These are phyloP conservation scores for Plemyria rubiginata DNA, from an alignment of 2,888 invertebrate genomes.

Conservation along the genomic window DNA sequence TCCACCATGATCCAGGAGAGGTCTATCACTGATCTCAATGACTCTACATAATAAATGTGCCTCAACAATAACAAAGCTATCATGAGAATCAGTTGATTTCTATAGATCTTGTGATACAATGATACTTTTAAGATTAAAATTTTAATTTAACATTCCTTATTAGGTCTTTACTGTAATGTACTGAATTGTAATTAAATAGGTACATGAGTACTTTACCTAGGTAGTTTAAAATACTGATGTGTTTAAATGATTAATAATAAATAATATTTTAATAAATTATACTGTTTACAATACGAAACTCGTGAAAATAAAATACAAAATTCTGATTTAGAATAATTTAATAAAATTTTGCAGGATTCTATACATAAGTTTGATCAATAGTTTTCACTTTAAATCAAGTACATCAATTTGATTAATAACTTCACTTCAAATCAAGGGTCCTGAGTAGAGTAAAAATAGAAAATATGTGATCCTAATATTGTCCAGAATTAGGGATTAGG, in stretches of 20 bases:
- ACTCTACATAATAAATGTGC: slow-evolving; percentile 24
- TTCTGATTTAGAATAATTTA: slow-evolving; percentile 50
- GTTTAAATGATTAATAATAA: slow-evolving; percentile 6
- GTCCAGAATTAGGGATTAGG: too few relatives aligned
- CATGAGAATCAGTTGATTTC: not conserved
- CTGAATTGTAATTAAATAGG: too few relatives aligned
- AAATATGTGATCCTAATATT: not conserved
- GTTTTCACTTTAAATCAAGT: slow-evolving; percentile 25
- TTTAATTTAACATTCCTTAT: not conserved
- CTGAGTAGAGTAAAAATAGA: too few relatives aligned
- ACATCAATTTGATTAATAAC: slow-evolving; percentile 30
- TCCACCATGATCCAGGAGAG: slow-evolving; percentile 68
- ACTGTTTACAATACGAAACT: slow-evolving; percentile 1
- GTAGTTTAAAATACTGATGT: not conserved
- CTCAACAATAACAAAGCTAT: not conserved
- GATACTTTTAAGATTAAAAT: not conserved
- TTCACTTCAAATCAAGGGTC: slow-evolving; percentile 20
- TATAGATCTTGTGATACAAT: too few relatives aligned
- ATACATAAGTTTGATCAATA: slow-evolving; percentile 45
- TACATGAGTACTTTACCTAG: too few relatives aligned
- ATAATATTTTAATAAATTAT: slow-evolving; percentile 5
- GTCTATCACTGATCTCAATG: slow-evolving; percentile 56
- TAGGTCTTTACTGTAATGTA: too few relatives aligned
- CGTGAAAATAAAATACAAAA: slow-evolving; percentile 15
- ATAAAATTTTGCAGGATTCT: slow-evolving; percentile 58